A percentile compares a stretch with the other conserved stretches of the same genome.
phyloP scores from a whole-genome alignment of 2,797 vertebrate species.

The Tokudaia muenninki region DNA sequence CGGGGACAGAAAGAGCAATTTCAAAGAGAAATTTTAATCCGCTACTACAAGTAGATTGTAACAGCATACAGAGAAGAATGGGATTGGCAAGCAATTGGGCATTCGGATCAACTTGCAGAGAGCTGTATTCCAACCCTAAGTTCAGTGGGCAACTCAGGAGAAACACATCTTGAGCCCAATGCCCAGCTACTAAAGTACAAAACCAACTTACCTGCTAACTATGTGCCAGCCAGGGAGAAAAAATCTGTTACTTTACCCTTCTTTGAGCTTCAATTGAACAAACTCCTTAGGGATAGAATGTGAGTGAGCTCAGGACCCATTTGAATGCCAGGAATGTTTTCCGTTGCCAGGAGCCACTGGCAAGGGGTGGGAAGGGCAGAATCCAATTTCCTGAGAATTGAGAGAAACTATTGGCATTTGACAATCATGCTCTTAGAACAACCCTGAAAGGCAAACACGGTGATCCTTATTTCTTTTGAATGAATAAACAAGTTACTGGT shows the following conservation, averaged over 20 bases:
- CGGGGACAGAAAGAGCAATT: not conserved
- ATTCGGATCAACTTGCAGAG: not conserved
- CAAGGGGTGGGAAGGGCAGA: not conserved
- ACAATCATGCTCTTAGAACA: not conserved
- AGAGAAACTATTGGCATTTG: not conserved
- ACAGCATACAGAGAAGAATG: not conserved
- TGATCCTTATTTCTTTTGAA: not conserved
- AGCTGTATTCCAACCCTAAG: rapidly evolving
- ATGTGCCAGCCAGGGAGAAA: not conserved
- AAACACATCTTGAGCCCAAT: not conserved
- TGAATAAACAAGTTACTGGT: not conserved
- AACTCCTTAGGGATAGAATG: not conserved
- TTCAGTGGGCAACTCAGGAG: not conserved
- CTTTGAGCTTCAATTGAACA: too few species aligned
- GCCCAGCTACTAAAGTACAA: rapidly evolving
- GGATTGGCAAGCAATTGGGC: rapidly evolving
- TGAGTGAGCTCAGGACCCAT: not conserved
- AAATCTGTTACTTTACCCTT: too few species aligned
- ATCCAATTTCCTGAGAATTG: not conserved
- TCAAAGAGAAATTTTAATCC: not conserved
- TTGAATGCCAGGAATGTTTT: not conserved
- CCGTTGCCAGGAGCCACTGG: not conserved
- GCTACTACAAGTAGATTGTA: not conserved
- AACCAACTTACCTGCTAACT: not conserved
- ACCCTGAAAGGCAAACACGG: not conserved